Evolutionary conservation across 2,113 vertebrate genomes (phyloP).

Genomic region (Australoheros scitulus): DNA sequence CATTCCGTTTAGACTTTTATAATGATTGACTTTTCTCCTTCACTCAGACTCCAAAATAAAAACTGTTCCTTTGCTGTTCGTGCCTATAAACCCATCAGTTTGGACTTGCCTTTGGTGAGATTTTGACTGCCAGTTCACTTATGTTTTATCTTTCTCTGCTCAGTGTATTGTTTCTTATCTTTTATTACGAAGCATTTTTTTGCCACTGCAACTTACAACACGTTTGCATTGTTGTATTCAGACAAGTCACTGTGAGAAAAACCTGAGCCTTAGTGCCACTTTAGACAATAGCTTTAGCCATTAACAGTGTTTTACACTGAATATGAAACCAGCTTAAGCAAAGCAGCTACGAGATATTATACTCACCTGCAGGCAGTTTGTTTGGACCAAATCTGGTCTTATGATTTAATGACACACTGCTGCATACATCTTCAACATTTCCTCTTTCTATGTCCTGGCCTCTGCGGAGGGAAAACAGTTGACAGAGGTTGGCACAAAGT

Average conservation of each 20-base stretch:
- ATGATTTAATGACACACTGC: slow-evolving; percentile 21
- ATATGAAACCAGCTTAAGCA: background rate
- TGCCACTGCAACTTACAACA: no score
- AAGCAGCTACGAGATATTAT: background rate
- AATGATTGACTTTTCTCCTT: background rate
- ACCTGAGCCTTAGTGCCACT: no score
- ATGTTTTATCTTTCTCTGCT: no score
- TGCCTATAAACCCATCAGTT: background rate
- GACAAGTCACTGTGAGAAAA: no score
- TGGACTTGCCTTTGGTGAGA: no score
- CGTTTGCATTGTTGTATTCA: no score
- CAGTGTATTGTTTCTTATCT: no score
- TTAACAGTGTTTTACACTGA: no score
- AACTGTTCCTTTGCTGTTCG: background rate
- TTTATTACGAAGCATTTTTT: no score
- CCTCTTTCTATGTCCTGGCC: slow-evolving; percentile 76
- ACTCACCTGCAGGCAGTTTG: slow-evolving; percentile 61
- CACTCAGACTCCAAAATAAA: background rate
- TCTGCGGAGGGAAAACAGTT: slow-evolving; percentile 44
- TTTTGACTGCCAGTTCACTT: background rate
- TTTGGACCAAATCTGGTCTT: slow-evolving; percentile 42
- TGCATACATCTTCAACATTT: slow-evolving; percentile 64
- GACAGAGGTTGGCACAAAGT: background rate
- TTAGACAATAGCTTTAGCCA: no score
- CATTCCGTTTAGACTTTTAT: background rate